Evolutionary conservation across 2,113 vertebrate species (phyloP).

Genomic region (Phaetusa simplex): DNA sequence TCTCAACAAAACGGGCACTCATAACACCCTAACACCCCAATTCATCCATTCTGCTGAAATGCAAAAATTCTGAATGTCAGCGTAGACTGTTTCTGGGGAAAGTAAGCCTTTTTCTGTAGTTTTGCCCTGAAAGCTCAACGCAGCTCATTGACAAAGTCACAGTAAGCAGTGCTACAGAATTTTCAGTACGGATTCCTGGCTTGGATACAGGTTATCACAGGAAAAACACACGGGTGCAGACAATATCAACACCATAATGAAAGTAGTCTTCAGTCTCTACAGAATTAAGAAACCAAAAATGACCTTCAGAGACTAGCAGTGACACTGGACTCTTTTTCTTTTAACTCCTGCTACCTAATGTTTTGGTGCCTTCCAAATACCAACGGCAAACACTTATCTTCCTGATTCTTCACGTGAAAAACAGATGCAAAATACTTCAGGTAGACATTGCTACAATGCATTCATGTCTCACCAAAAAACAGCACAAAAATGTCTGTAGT

Average conservation of each 20-base stretch:
- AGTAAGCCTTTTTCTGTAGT: background rate
- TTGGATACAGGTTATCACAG: background rate
- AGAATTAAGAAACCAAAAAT: background rate
- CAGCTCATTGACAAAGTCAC: background rate
- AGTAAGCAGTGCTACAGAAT: background rate
- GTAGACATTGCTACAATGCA: background rate
- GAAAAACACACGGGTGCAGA: background rate
- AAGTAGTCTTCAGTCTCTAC: background rate
- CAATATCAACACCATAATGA: background rate
- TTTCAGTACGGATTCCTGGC: background rate
- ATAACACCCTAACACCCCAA: background rate
- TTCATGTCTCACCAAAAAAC: background rate
- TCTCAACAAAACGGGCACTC: background rate
- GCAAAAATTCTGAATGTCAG: background rate
- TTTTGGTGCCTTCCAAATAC: background rate
- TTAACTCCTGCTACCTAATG: background rate
- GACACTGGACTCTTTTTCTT: background rate
- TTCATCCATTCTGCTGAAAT: background rate
- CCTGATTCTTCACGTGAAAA: background rate
- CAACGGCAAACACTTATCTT: background rate
- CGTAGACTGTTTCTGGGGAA: background rate
- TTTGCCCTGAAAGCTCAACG: background rate
- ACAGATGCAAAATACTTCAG: background rate
- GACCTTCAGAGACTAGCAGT: background rate
- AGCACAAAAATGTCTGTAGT: background rate